Evolutionary conservation across 2,797 vertebrate species (phyloP), one percentile per base, ranked within the genome.

Genomic region (Gallirallus australis): DNA sequence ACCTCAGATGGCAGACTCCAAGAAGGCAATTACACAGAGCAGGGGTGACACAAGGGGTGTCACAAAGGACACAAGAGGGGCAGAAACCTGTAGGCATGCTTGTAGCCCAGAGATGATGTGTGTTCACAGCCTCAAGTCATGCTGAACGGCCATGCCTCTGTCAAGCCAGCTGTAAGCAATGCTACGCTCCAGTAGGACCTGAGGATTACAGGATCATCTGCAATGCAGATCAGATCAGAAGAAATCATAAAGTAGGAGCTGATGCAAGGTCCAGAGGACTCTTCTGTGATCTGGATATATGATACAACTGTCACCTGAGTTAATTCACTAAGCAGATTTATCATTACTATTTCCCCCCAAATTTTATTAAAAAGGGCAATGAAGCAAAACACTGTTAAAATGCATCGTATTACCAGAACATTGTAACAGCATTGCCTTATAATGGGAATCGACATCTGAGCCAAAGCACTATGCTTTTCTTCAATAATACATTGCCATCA

Each of bases 401-500:
- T 81, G 31, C 52, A 61, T 54, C 82, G 64, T 80, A 64, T 83
- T 84, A 91, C 42, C 35, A 90, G 78, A 92, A 91, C 10, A 69
- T 35, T 92, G 54, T 76, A 63, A 80, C 63, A 82, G 47, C 47
- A 42, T 73, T 91, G 65, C 53, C n/a, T 90, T 94, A 37, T 61
- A 92, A 94, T 61, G 61, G 57, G 45, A 91, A 64, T 53, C 0
- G 0, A 73, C 72, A 88, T 61, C 50, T 64, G 69, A 95, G 87
- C 87, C 87, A 91, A 86, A 86, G 20, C 53, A 68, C 64, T 75
- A 27, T 30, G 79, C 16, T 48, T 83, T 94, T 80, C 85, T 94
- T 94, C 75, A 92, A 80, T 94, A 92, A 93, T 63, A 30, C 64
- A 90, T 88, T 61, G 27, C 72, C 61, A 93, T 75, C 61, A 68